These are phyloP conservation scores for Ennomos quercinarius DNA, from an alignment of 2,888 invertebrate genomes.

Conservation along the genomic window DNA sequence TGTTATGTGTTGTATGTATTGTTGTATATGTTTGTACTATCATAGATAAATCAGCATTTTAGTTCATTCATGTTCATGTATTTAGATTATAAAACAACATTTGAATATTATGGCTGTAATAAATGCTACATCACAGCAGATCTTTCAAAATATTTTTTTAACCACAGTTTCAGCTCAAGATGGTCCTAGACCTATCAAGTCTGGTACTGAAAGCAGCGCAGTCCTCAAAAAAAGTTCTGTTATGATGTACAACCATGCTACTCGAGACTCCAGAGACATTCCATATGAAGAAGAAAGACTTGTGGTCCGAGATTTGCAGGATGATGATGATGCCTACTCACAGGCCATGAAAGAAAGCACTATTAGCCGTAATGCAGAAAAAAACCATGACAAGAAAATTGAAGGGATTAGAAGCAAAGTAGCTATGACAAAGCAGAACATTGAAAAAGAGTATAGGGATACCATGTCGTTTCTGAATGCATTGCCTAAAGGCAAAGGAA, in stretches of 20 bases:
- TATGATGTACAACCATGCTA: conserved; percentile 70
- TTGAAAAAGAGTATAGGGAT: conserved; percentile 77
- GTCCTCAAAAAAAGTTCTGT: conserved; percentile 59
- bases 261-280: conserved; percentile 62
- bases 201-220: conserved; percentile 41
- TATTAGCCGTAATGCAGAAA: conserved; percentile 41
- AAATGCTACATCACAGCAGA: too few relatives aligned
- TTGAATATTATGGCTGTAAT: too few relatives aligned
- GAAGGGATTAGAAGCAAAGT: conserved; percentile 66
- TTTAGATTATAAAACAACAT: too few relatives aligned
- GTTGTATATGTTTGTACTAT: too few relatives aligned
- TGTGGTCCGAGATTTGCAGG: conserved; percentile 60
- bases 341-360: conserved; percentile 66
- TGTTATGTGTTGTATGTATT: too few relatives aligned
- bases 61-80: too few relatives aligned
- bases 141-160: not conserved
- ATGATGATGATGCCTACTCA: conserved; percentile 71
- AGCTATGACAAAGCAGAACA: conserved; percentile 88
- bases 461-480: conserved; percentile 74
- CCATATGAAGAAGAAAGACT: conserved; percentile 52
- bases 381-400: conserved; percentile 55
- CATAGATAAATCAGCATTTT: too few relatives aligned
- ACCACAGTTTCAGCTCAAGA: conserved; percentile 51
- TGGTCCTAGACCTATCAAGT: conserved; percentile 45
- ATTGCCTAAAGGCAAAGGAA: conserved; percentile 63